phyloP scores from a whole-genome alignment of 35 echinoderm and acorn worm genomes.

The Lytechinus variegatus region DNA sequence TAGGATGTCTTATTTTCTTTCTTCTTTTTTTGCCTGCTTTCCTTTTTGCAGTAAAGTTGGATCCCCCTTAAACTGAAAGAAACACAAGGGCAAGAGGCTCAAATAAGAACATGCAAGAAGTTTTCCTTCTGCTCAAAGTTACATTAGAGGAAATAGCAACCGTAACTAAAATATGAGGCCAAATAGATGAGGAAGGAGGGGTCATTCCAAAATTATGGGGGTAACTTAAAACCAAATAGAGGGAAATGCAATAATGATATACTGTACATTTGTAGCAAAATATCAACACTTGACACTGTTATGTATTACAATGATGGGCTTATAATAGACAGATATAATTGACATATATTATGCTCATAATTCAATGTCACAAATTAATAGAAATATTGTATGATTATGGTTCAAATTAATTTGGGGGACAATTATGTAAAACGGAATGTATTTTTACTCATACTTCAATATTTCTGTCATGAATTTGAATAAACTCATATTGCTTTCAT shows the following conservation, averaged over 20 bases:
- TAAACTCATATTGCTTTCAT: background rate
- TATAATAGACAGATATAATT: background rate
- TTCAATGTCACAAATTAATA: no score
- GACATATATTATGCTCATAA: background rate
- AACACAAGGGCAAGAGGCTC: background rate
- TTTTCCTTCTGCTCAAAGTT: background rate
- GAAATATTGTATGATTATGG: no score
- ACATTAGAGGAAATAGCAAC: background rate
- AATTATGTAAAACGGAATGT: no score
- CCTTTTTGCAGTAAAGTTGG: no score
- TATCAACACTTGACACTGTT: background rate
- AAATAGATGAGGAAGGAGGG: background rate
- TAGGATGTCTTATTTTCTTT: no score
- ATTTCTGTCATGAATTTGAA: background rate
- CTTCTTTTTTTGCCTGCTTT: no score
- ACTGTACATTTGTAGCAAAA: background rate
- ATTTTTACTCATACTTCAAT: background rate
- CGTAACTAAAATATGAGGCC: background rate
- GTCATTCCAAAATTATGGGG: background rate
- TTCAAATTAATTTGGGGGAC: no score
- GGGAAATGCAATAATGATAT: background rate
- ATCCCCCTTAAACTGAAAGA: background rate
- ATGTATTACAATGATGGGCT: background rate
- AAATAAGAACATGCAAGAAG: background rate
- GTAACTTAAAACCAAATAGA: background rate